Percentiles rank a stretch among this genome's conserved stretches.
Conservation (phyloP, 2,888 invertebrate genomes). For the Congeria kusceri region DNA sequence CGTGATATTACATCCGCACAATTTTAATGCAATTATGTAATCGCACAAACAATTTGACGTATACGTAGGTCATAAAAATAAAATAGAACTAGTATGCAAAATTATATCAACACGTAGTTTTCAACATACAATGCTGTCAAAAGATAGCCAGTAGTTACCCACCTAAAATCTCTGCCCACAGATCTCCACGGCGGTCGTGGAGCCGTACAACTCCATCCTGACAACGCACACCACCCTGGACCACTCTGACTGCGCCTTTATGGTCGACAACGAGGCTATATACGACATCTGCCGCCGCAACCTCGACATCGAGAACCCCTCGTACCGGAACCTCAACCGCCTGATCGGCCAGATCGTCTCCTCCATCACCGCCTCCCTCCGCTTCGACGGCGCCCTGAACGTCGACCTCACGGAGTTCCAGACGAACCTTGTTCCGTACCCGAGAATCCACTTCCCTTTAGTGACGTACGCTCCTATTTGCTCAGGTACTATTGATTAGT, state of each 20-base stretch:
- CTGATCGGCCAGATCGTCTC: conserved; percentile 94
- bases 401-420: conserved; percentile 87
- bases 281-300: conserved; percentile 93
- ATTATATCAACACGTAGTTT: too few relatives aligned
- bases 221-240: conserved; percentile 96
- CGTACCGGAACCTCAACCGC: conserved; percentile 95
- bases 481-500: conserved; percentile 87
- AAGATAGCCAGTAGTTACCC: too few relatives aligned
- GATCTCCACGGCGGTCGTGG: conserved; percentile 94
- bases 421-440: conserved; percentile 85
- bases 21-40: too few relatives aligned
- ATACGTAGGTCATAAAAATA: too few relatives aligned
- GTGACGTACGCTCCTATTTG: conserved; percentile 95
- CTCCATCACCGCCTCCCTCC: conserved; percentile 86
- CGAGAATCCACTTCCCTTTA: conserved; percentile 93
- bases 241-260: conserved; percentile 98
- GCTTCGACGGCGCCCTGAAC: conserved; percentile 87
- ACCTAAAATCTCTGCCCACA: conserved; percentile 6
- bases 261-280: conserved; percentile 97
- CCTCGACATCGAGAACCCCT: conserved; percentile 93
- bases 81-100: too few relatives aligned
- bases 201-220: conserved; percentile 97
- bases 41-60: too few relatives aligned
- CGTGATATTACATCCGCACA: too few relatives aligned
- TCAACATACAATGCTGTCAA: too few relatives aligned